Conservation (phyloP, 2,797 vertebrate genomes). For the Nasua narica region DNA sequence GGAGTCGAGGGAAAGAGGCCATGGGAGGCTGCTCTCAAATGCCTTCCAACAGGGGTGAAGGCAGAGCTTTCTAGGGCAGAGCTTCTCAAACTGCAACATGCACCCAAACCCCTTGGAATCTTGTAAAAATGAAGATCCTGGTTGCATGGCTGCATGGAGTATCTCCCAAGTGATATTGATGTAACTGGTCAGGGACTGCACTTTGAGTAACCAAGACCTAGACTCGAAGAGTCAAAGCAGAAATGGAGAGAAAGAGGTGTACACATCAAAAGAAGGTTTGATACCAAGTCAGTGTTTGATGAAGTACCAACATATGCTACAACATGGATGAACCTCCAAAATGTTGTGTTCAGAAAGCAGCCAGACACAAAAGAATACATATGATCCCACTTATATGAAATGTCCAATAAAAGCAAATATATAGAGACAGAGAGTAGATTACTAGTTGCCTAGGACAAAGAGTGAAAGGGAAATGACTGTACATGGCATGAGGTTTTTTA, state of each 20-base stretch:
- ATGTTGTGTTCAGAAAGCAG: not conserved
- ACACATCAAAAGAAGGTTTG: not conserved
- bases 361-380: not conserved
- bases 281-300: not conserved
- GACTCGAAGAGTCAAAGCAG: not conserved
- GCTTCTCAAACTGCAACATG: not conserved
- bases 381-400: not conserved
- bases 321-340: not conserved
- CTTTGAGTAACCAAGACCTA: not conserved
- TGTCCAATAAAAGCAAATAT: not conserved
- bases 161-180: not conserved
- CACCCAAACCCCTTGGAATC: not conserved
- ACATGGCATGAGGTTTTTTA: not conserved
- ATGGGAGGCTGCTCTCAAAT: not conserved
- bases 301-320: not conserved
- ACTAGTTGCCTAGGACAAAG: not conserved
- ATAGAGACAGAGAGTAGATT: not conserved
- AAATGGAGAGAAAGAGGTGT: not conserved
- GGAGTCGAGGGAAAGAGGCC: not conserved
- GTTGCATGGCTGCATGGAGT: not conserved
- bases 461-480: not conserved
- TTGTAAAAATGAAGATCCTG: not conserved
- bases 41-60: not conserved
- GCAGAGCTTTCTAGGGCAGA: not conserved
- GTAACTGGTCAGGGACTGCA: not conserved